Conservation (phyloP, 1,140 invertebrate species). For the Idris sp. region DNA sequence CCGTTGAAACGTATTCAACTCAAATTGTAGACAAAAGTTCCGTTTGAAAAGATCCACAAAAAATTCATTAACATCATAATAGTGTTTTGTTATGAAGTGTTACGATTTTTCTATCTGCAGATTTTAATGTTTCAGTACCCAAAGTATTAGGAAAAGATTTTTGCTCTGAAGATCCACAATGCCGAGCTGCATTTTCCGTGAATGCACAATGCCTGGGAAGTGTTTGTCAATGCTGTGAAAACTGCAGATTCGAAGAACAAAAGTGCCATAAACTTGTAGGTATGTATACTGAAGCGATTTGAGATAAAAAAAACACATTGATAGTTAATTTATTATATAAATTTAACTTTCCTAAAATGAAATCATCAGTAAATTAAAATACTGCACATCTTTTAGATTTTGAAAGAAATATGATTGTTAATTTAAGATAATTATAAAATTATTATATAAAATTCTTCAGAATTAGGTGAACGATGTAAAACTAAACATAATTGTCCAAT, state of each 20-base stretch:
- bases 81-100: conserved; percentile 1
- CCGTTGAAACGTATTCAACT: neutral
- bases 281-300: conserved; percentile 38
- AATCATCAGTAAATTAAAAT: too few species aligned
- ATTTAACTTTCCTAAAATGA: too few species aligned
- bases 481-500: conserved; percentile 66
- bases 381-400: too few species aligned
- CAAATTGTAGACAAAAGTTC: neutral
- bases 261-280: conserved; percentile 71
- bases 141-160: conserved; percentile 64
- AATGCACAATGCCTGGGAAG: conserved; percentile 68
- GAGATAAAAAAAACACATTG: neutral
- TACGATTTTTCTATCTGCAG: conserved; percentile 15
- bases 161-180: conserved; percentile 67
- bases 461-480: conserved; percentile 65
- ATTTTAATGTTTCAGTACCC: conserved; percentile 64
- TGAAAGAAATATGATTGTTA: too few species aligned
- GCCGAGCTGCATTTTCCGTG: conserved; percentile 69
- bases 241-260: conserved; percentile 64
- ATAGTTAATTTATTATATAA: neutral
- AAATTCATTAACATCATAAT: conserved; percentile 8
- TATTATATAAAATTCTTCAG: conserved; percentile 44
- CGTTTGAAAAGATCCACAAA: neutral
- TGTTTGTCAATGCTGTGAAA: conserved; percentile 68
- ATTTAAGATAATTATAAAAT: neutral